phyloP scores from a whole-genome alignment of 2,888 invertebrate species.

The Apotomis betuletana region DNA sequence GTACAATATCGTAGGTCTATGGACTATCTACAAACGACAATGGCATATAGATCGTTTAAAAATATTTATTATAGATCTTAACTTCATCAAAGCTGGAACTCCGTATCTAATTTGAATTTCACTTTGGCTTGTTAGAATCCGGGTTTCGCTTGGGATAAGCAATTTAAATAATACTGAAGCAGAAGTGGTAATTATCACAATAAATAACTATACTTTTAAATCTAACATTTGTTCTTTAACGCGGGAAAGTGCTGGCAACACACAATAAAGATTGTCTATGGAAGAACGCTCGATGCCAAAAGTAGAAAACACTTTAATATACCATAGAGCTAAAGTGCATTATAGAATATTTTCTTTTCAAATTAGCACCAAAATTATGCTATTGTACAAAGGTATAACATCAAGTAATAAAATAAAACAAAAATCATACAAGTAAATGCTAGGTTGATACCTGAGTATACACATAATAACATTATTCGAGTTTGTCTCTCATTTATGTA shows the following conservation, averaged over 20 bases:
- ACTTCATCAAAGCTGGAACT: constrained; percentile 51
- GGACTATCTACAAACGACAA: constrained; percentile 63
- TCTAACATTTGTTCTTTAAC: constrained; percentile 41
- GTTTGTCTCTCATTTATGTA: constrained; percentile 25
- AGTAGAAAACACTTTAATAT: neutral
- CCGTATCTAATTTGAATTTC: constrained; percentile 52
- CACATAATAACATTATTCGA: constrained; percentile 27
- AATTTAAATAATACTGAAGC: constrained; percentile 63
- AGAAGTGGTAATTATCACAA: constrained; percentile 45
- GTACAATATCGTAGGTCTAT: constrained; percentile 63
- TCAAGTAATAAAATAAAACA: constrained; percentile 17
- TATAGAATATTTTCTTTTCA: constrained; percentile 29
- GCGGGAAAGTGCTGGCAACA: constrained; percentile 31
- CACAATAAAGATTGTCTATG: constrained; percentile 8
- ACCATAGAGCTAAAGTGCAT: neutral
- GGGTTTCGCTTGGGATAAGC: constrained; percentile 45
- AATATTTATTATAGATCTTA: constrained; percentile 55
- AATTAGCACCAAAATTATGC: constrained; percentile 45
- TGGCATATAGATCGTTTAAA: constrained; percentile 70
- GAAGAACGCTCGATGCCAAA: neutral
- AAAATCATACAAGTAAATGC: constrained; percentile 37
- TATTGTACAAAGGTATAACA: constrained; percentile 26
- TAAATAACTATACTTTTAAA: constrained; percentile 44
- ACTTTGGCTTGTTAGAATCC: constrained; percentile 69
- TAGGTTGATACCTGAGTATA: constrained; percentile 36